Conservation (phyloP, 2,888 invertebrate genomes). For the Erannis defoliaria region DNA sequence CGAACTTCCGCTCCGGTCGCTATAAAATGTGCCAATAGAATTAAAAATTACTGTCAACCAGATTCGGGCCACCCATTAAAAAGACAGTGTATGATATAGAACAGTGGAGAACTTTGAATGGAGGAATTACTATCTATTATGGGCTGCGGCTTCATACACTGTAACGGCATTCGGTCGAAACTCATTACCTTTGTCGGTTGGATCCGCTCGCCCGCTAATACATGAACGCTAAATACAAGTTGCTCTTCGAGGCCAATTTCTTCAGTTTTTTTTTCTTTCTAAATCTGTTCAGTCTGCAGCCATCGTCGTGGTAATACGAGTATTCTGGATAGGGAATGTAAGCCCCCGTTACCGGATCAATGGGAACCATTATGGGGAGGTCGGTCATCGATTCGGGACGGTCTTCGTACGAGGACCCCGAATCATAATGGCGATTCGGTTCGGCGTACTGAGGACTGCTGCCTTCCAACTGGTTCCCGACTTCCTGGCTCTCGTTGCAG, state of each 20-base stretch:
- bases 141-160: conserved; percentile 78
- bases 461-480: conserved; percentile 65
- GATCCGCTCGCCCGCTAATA: conserved; percentile 67
- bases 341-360: conserved; percentile 71
- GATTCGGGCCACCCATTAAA: conserved; percentile 84
- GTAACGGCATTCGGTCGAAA: conserved; percentile 84
- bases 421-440: conserved; percentile 63
- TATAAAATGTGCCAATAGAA: conserved; percentile 78
- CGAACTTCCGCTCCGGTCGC: conserved; percentile 39
- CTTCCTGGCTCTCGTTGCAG: conserved; percentile 75
- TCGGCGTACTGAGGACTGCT: conserved; percentile 78
- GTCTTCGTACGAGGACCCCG: conserved; percentile 64
- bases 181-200: conserved; percentile 72
- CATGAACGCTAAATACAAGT: conserved; percentile 84
- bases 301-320: conserved; percentile 72
- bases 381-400: conserved; percentile 76
- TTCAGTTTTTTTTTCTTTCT: conserved; percentile 65
- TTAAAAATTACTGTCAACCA: conserved; percentile 70
- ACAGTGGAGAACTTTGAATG: conserved; percentile 53
- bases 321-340: conserved; percentile 78
- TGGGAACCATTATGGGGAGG: conserved; percentile 73
- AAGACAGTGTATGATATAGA: conserved; percentile 70
- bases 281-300: conserved; percentile 62
- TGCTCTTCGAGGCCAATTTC: conserved; percentile 71
- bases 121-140: conserved; percentile 44